Percentiles rank a stretch among this genome's conserved stretches.
Evolutionary conservation across 1,140 invertebrate genomes (phyloP).

Genomic region (Drosophila arawakana): DNA sequence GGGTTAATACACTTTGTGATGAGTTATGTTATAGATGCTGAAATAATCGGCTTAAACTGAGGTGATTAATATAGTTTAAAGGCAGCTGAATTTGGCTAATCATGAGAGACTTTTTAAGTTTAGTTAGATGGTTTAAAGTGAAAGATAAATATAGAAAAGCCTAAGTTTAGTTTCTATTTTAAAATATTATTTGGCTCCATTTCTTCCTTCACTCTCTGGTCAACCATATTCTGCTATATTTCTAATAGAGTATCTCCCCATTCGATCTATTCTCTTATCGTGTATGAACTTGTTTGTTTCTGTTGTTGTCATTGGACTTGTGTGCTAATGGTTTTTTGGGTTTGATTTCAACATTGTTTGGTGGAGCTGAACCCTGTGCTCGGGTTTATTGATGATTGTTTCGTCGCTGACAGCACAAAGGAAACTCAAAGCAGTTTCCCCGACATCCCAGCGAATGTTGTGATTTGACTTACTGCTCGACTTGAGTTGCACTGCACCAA

Average conservation of each 20-base stretch:
- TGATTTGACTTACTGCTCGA: constrained; percentile 81
- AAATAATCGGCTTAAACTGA: not conserved
- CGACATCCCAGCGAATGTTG: constrained; percentile 36
- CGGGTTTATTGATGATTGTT: constrained; percentile 79
- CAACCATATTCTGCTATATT: not conserved
- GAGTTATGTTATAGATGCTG: not conserved
- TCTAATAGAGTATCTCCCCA: not conserved
- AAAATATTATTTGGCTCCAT: not conserved
- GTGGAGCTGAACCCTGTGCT: constrained; percentile 32
- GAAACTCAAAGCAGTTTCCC: constrained; percentile 51
- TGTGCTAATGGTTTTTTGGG: constrained; percentile 77
- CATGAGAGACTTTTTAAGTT: too few species aligned
- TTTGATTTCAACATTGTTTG: constrained; percentile 76
- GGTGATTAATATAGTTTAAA: not conserved
- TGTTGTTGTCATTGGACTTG: constrained; percentile 53
- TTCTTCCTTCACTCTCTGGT: not conserved
- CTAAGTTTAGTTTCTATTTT: too few species aligned
- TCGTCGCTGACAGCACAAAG: constrained; percentile 77
- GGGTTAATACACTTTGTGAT: not conserved
- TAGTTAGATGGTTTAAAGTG: too few species aligned
- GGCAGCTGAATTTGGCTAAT: too few species aligned
- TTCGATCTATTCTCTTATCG: too few species aligned
- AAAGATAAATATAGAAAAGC: too few species aligned
- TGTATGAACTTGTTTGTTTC: constrained; percentile 44
- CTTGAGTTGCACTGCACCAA: constrained; percentile 67